Base-by-base conservation (phyloP, 2,797 vertebrate genomes). In the Balearica regulorum region DNA sequence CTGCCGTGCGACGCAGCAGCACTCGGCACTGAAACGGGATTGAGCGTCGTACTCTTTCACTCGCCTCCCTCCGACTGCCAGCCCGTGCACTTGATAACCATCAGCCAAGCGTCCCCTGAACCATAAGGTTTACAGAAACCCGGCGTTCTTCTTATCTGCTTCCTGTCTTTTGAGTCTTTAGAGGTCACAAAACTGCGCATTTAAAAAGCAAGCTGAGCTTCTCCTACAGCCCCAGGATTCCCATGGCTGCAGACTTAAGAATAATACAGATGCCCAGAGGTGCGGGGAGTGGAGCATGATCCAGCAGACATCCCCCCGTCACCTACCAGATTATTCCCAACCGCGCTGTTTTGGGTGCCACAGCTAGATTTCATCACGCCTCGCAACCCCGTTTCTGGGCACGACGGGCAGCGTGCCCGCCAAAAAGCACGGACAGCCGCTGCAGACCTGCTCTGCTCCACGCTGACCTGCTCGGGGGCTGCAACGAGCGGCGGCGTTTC, bases 221-320 rank as follows among this genome's bases (percentile, higher is more conserved):
- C 43, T 66, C 35, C 14, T 14, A 9, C 29, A 62, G 35, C 25
- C 41, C 29, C 1, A 2, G 31, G 53, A 81, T 20, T 55, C 53
- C 58, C 24, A 2, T 2, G 33, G 62, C 84, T 80, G 41, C 31
- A 37, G 44, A 18, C 43, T 4, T 13, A 22, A 28, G 48, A 29
- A 6, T 17, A 33, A 35, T 1, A 35, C 1, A 16, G 69, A 39
- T 26, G n/a, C 18, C 16, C 24, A 12, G 25, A 55, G 53, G 66
- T 2, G 35, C 0, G 15, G 54, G 24, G 33, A 68, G n/a, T 2
- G 3, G 48, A 78, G 37, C 9, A 2, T 0, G 33, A 28, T 5
- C 35, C 71, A 39, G 41, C 75, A 84, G 54, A 24, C 16, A 5
- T 6, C 35, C 22, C 39, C 64, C 31, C 57, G 6, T 7, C 17